Base-by-base conservation (phyloP, 2,797 vertebrate genomes). In the Manis crassicaudata region DNA sequence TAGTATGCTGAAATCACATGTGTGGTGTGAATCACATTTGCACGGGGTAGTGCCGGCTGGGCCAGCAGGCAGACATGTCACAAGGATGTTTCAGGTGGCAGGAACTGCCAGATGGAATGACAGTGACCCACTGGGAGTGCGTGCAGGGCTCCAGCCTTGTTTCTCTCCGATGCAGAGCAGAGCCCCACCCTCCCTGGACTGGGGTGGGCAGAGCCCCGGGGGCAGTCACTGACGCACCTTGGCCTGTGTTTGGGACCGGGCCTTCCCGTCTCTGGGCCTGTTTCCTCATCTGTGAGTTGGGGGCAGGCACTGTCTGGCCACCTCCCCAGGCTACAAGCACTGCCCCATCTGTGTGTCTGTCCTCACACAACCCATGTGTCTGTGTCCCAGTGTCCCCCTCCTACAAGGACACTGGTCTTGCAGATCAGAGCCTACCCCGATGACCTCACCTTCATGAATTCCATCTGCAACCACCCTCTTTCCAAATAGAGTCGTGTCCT, bases 101-200 rank as follows among this genome's bases (percentile, higher is more conserved):
- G 54, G 25, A 0, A 18, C 1, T 10, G 43, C 46, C 37, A 3
- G 8, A 23, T 0, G 2, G 35, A 68, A 3, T 23, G 20, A 5
- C 3, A 6, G 23, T 0, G 40, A 29, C 27, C 9, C 3, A 0
- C 13, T 13, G 35, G 3, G 50, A 11, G 6, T 13, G 0, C 0
- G 9, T 37, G 40, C 16, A 3, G 32, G 43, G 20, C 7, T 29
- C 32, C 16, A 4, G 3, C 2, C 2, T 7, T 8, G 11, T 6
- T 18, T n/a, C 35, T 12, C 40, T 37, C 63, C 2, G 40, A 13
- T 2, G 17, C 3, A 3, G 29, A 12, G 76, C 3, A 23, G 67
- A 37, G 20, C 35, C 67, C 3, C 46, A 46, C 46, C 46, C 46
- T 10, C 8, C 56, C n/a, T 2, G 2, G 35, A 2, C 7, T 2